Percentiles rank a stretch among this genome's conserved stretches.
Conservation (phyloP, 2,797 vertebrate species). For the Enteromius fasciolatus region DNA sequence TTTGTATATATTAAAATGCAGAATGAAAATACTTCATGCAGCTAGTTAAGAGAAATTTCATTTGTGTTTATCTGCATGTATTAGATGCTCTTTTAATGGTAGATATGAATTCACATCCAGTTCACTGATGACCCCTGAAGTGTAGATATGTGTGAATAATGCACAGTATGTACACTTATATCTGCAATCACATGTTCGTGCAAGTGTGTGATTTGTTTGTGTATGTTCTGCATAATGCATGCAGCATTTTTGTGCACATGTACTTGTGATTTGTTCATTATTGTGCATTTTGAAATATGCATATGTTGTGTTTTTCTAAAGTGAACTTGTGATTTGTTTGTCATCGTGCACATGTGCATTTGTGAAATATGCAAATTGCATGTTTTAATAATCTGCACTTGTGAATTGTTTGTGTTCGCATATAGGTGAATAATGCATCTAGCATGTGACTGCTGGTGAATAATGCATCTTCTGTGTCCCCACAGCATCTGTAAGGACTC, state of each 20-base stretch:
- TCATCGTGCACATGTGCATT: not conserved
- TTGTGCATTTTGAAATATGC: not conserved
- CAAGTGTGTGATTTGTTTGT: not conserved
- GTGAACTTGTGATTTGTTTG: not conserved
- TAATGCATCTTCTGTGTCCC: slow-evolving; percentile 11
- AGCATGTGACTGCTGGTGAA: slow-evolving; percentile 39
- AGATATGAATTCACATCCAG: not conserved
- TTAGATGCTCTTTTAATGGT: not conserved
- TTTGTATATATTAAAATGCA: not conserved
- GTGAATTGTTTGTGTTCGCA: slow-evolving; percentile 27
- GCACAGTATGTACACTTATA: not conserved
- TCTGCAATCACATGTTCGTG: not conserved
- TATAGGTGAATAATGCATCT: slow-evolving; percentile 11
- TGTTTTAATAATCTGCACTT: not conserved
- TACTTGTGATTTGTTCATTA: not conserved
- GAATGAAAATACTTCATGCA: not conserved
- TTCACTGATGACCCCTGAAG: not conserved
- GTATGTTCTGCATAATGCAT: not conserved
- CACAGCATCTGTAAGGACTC: not conserved
- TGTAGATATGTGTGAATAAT: not conserved
- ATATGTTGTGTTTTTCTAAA: not conserved
- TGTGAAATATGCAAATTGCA: slow-evolving; percentile 27
- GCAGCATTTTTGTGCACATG: not conserved
- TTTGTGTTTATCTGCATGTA: not conserved
- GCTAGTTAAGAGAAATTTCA: not conserved